These are phyloP conservation scores for Lepetodrilus schrolli DNA, from an alignment of 2,888 invertebrate species.

Conservation along the genomic window DNA sequence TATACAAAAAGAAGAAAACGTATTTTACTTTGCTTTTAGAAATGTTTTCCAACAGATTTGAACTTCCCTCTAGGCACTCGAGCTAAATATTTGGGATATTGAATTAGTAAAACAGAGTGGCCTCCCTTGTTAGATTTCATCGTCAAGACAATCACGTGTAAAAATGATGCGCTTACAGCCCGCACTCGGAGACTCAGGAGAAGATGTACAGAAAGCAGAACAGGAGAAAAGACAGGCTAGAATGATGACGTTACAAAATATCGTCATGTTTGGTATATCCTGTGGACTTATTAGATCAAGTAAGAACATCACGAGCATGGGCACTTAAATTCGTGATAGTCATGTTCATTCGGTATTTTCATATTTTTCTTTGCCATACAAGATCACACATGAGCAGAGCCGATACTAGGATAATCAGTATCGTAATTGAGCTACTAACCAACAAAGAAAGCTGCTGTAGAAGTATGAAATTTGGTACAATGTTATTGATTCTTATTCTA, in stretches of 20 bases:
- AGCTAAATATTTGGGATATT: too few species aligned
- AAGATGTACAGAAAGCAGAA: constrained; percentile 41
- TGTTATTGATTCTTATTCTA: too few species aligned
- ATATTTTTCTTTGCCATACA: too few species aligned
- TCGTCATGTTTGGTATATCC: constrained; percentile 50
- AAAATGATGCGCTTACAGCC: constrained; percentile 46
- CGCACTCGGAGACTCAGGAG: constrained; percentile 54
- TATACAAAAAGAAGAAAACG: too few species aligned
- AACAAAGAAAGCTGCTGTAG: too few species aligned
- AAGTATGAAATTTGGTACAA: too few species aligned
- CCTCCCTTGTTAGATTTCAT: not conserved
- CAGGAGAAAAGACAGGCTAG: constrained; percentile 57
- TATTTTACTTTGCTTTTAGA: too few species aligned
- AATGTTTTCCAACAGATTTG: too few species aligned
- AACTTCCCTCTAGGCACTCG: not conserved
- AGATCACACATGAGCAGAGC: too few species aligned
- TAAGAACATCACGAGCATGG: constrained; percentile 37
- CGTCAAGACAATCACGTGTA: not conserved
- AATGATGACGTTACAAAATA: constrained; percentile 47
- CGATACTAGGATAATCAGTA: too few species aligned
- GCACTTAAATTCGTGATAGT: constrained; percentile 5
- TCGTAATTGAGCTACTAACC: too few species aligned
- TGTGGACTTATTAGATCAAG: constrained; percentile 57
- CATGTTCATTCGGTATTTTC: too few species aligned
- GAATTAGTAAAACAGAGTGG: not conserved